Conservation (phyloP, 2,888 invertebrate genomes). For the Galeopsomyia nigrocyanea region DNA sequence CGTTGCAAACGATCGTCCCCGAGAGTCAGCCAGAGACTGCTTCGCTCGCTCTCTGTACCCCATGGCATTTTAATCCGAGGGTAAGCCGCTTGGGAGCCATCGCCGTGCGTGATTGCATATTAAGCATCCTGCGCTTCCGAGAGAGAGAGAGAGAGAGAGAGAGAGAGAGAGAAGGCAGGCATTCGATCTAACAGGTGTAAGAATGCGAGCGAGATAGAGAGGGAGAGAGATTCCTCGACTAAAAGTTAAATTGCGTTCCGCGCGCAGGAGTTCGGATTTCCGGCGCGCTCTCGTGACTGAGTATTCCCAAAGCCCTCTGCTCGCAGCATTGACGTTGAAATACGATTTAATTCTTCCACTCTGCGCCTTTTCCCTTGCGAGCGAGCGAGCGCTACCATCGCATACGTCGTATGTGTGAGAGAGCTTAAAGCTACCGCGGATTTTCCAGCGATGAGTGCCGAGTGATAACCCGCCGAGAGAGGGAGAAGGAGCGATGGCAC, state of each 20-base stretch:
- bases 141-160: constrained; percentile 20
- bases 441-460: constrained; percentile 4
- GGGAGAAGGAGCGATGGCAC: too few species aligned
- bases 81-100: constrained; percentile 54
- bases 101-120: constrained; percentile 60
- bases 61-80: constrained; percentile 49
- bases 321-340: constrained; percentile 62
- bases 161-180: too few species aligned
- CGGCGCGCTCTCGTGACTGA: constrained; percentile 58
- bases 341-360: constrained; percentile 64
- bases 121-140: constrained; percentile 52
- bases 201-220: constrained; percentile 36
- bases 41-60: background rate
- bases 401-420: background rate
- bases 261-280: constrained; percentile 59
- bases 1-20: constrained; percentile 37
- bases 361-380: constrained; percentile 53
- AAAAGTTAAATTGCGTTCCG: constrained; percentile 66
- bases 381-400: constrained; percentile 1
- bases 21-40: constrained; percentile 9
- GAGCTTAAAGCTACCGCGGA: background rate
- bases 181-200: constrained; percentile 48
- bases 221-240: constrained; percentile 56
- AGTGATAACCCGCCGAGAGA: too few species aligned
- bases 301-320: constrained; percentile 60